Percentiles rank a stretch among this genome's conserved stretches.
Evolutionary conservation across 2,888 invertebrate species (phyloP).

Genomic region (Lithophane semibrunnea): DNA sequence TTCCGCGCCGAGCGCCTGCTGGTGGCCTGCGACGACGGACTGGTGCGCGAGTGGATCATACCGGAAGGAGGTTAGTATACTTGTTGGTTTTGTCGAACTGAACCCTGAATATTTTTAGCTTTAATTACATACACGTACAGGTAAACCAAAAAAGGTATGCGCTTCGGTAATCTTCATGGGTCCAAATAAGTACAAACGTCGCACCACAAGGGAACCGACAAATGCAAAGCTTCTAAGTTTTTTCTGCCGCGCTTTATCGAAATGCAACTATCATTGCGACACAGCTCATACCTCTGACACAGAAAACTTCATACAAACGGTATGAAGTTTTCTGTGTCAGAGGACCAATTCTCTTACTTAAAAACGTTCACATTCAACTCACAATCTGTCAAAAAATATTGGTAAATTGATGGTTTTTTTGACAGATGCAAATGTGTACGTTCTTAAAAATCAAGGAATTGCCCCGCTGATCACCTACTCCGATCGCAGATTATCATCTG

Average conservation of each 20-base stretch:
- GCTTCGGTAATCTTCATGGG: not conserved
- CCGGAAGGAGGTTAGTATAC: slow-evolving; percentile 86
- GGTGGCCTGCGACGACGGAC: slow-evolving; percentile 97
- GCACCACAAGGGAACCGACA: not conserved
- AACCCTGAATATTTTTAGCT: not conserved
- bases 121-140: not conserved
- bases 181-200: not conserved
- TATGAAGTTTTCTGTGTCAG: not conserved
- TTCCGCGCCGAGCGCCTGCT: slow-evolving; percentile 95
- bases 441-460: too few species aligned
- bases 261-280: not conserved
- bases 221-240: too few species aligned
- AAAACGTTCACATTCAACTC: too few species aligned
- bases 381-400: too few species aligned
- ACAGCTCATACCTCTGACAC: too few species aligned
- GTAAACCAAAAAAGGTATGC: not conserved
- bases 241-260: too few species aligned
- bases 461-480: not conserved
- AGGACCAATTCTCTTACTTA: too few species aligned
- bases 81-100: not conserved
- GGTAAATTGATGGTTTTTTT: too few species aligned
- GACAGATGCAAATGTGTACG: too few species aligned
- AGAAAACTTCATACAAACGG: too few species aligned
- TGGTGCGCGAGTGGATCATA: slow-evolving; percentile 94
- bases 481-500: not conserved